Evolutionary conservation across 2,113 vertebrate genomes (phyloP).

Genomic region (Lepidiolamprologus cunningtoni): DNA sequence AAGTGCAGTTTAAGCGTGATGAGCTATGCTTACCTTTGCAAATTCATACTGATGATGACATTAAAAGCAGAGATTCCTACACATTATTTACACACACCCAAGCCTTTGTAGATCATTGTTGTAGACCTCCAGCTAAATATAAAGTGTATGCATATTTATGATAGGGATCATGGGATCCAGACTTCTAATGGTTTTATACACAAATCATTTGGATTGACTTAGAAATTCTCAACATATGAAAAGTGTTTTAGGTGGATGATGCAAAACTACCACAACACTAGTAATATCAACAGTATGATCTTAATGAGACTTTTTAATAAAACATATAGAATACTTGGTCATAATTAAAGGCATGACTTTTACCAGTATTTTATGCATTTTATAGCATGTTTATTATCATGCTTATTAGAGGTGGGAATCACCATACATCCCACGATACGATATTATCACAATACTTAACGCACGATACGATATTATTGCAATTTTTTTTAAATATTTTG

Average conservation of each 20-base stretch:
- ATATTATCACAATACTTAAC: too few relatives aligned
- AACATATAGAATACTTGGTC: not conserved
- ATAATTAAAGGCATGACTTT: not conserved
- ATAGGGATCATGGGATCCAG: not conserved
- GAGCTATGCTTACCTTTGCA: not conserved
- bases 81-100: not conserved
- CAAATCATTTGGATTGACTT: not conserved
- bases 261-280: not conserved
- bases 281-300: not conserved
- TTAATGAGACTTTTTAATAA: not conserved
- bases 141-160: not conserved
- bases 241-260: not conserved
- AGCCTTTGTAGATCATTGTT: not conserved
- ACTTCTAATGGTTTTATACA: not conserved
- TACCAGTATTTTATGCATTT: not conserved
- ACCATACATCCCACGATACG: too few relatives aligned
- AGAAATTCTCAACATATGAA: not conserved
- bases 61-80: not conserved
- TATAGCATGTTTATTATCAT: not conserved
- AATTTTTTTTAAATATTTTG: too few relatives aligned
- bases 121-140: not conserved
- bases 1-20: not conserved
- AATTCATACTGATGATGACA: not conserved
- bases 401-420: not conserved
- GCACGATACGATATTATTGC: rapidly evolving